Conservation (phyloP, 2,888 invertebrate genomes). For the Euspilapteryx auroguttella region DNA sequence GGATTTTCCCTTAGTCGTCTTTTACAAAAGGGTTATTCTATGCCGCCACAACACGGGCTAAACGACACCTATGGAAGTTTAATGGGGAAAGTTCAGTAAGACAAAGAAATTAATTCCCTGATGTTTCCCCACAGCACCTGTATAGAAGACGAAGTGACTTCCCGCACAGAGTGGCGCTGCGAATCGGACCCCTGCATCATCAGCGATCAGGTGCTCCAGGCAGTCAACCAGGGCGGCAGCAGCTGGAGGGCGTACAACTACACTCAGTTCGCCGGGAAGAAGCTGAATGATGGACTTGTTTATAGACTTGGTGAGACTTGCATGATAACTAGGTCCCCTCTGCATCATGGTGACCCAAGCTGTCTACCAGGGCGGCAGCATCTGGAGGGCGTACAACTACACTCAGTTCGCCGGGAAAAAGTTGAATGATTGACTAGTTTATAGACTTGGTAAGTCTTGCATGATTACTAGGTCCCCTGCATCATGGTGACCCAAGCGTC, state of each 20-base stretch:
- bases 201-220: constrained; percentile 67
- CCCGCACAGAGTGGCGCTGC: constrained; percentile 61
- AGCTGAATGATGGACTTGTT: constrained; percentile 76
- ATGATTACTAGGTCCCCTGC: not conserved
- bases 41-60: too few relatives aligned
- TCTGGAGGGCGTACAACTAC: constrained; percentile 84
- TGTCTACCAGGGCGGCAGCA: constrained; percentile 63
- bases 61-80: not conserved
- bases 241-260: constrained; percentile 86
- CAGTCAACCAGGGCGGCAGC: constrained; percentile 62
- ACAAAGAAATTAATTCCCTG: constrained; percentile 3
- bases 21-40: too few relatives aligned
- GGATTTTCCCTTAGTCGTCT: too few relatives aligned
- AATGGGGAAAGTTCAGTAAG: not conserved
- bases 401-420: constrained; percentile 82
- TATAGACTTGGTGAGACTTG: constrained; percentile 68
- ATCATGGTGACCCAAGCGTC: constrained; percentile 69
- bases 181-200: constrained; percentile 75
- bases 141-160: constrained; percentile 17
- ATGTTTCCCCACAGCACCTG: constrained; percentile 55
- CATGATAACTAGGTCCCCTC: not conserved
- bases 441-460: constrained; percentile 66
- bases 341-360: constrained; percentile 64
- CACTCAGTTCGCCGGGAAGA: constrained; percentile 80
- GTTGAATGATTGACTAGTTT: constrained; percentile 76